Conservation (phyloP, 2,113 vertebrate species). For the Bolborhynchus lineola region DNA sequence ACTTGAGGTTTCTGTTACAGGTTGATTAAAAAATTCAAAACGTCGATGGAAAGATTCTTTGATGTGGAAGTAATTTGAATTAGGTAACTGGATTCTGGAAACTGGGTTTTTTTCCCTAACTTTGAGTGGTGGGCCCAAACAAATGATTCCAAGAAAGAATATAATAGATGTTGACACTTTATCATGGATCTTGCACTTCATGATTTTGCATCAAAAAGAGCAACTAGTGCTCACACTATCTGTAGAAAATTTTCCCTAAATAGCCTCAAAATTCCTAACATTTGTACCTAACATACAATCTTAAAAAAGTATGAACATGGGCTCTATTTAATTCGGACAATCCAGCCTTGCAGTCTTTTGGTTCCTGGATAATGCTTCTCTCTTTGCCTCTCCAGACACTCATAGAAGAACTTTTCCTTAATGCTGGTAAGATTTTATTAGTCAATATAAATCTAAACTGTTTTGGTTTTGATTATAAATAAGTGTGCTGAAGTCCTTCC, state of each 20-base stretch:
- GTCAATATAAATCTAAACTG: not conserved
- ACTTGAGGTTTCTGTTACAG: not conserved
- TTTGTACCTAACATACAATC: not conserved
- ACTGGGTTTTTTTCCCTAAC: fast-evolving
- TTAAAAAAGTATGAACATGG: not conserved
- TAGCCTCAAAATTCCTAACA: not conserved
- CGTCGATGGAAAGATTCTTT: not conserved
- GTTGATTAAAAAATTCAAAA: not conserved
- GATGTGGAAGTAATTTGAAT: not conserved
- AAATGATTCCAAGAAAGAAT: not conserved
- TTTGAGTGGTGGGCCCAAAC: not conserved
- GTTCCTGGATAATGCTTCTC: not conserved
- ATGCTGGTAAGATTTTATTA: not conserved
- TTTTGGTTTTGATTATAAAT: not conserved
- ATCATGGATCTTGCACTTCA: not conserved
- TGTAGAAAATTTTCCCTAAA: not conserved
- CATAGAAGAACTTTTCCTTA: not conserved
- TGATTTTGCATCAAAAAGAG: not conserved
- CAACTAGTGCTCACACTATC: not conserved
- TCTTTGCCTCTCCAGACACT: not conserved
- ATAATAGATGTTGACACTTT: not conserved
- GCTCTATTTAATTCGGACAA: not conserved
- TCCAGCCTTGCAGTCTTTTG: not conserved
- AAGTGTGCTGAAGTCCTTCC: not conserved
- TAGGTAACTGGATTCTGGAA: not conserved